Conservation (phyloP, 2,113 vertebrate genomes). For the Cepphus grylle region DNA sequence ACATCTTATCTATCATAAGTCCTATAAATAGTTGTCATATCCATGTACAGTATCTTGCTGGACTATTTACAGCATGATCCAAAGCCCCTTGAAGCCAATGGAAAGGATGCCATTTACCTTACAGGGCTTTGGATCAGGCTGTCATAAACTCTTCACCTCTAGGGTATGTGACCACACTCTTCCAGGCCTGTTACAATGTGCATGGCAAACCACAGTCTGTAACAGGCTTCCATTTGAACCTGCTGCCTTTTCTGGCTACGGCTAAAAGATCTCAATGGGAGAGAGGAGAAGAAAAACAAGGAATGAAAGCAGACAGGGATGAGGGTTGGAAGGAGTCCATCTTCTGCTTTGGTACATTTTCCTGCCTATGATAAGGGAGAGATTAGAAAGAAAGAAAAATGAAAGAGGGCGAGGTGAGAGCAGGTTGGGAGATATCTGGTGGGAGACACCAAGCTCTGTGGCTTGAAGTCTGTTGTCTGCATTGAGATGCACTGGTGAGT, state of each 20-base stretch:
- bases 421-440: background rate
- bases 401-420: background rate
- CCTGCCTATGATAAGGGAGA: background rate
- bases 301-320: background rate
- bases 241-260: background rate
- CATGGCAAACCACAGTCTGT: background rate
- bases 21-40: slow-evolving; percentile 46
- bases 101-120: slow-evolving; percentile 20
- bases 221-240: background rate
- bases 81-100: slow-evolving; percentile 15
- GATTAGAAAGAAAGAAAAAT: background rate
- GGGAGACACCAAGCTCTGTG: background rate
- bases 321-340: background rate
- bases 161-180: background rate
- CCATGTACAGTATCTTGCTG: slow-evolving; percentile 38
- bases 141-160: background rate
- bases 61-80: slow-evolving; percentile 2
- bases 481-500: background rate
- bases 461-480: background rate
- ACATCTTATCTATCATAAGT: slow-evolving; percentile 23
- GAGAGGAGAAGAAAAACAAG: background rate
- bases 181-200: background rate
- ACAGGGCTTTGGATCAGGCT: background rate
- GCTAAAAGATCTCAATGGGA: background rate
- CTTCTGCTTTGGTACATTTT: background rate